Percentiles rank a stretch among this genome's conserved stretches.
phyloP scores from a whole-genome alignment of 2,888 invertebrate genomes.

The Hemithea aestivaria region DNA sequence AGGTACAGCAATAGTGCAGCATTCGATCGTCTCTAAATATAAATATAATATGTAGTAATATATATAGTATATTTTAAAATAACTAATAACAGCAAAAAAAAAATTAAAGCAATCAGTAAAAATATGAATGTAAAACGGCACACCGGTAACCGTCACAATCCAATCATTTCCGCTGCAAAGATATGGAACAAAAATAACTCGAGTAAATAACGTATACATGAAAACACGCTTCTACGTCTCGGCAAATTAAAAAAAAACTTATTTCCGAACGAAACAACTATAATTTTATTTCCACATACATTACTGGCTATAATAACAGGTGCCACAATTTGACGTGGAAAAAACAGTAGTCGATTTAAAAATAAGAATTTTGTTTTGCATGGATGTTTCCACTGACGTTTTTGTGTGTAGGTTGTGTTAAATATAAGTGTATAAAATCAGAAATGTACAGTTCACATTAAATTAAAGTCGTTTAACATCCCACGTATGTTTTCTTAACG shows the following conservation, averaged over 20 bases:
- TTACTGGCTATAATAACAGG: slow-evolving; percentile 3
- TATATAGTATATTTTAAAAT: too few species aligned
- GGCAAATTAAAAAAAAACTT: slow-evolving; percentile 5
- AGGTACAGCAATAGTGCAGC: too few species aligned
- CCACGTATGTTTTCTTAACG: slow-evolving; percentile 42
- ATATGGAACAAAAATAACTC: slow-evolving; percentile 42
- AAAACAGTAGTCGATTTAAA: slow-evolving; percentile 7
- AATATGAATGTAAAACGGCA: too few species aligned
- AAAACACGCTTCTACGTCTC: slow-evolving; percentile 3
- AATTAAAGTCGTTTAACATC: slow-evolving; percentile 16
- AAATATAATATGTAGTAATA: too few species aligned
- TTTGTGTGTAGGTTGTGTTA: background rate
- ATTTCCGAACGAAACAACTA: slow-evolving; percentile 5
- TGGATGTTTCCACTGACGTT: too few species aligned
- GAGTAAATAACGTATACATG: slow-evolving; percentile 24
- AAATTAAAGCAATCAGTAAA: too few species aligned
- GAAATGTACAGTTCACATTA: slow-evolving; percentile 10
- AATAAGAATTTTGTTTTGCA: background rate
- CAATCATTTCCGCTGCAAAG: slow-evolving; percentile 48
- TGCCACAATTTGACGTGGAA: slow-evolving; percentile 1
- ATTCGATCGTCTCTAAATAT: too few species aligned
- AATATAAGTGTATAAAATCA: slow-evolving; percentile 6
- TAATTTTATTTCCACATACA: slow-evolving; percentile 1
- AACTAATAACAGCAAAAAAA: too few species aligned
- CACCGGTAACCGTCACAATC: slow-evolving; percentile 31